Percentiles rank a stretch among this genome's conserved stretches.
Conservation (phyloP, 1,140 invertebrate genomes). For the Thalassaphorura encarpata region DNA sequence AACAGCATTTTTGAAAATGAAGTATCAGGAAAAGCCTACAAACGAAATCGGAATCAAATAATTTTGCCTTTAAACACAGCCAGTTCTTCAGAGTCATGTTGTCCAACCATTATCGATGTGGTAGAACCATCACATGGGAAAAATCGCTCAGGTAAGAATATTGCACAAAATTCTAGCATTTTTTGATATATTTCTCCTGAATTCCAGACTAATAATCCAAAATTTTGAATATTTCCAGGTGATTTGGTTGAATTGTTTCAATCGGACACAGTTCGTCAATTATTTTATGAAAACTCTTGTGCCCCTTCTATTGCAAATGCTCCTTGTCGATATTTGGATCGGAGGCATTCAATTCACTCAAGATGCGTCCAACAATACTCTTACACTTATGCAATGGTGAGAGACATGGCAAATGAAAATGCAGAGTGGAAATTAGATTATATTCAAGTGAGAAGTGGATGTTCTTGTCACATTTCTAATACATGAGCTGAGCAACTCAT, state of each 20-base stretch:
- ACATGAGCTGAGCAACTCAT: too few relatives aligned
- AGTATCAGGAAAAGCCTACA: neutral
- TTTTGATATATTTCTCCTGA: too few relatives aligned
- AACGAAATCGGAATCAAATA: neutral
- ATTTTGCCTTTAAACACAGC: neutral
- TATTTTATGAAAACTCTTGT: slow-evolving; percentile 72
- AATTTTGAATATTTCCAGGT: too few relatives aligned
- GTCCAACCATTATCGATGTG: slow-evolving; percentile 63
- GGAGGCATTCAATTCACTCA: slow-evolving; percentile 54
- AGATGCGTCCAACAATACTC: slow-evolving; percentile 71
- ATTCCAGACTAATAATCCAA: too few relatives aligned
- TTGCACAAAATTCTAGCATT: too few relatives aligned
- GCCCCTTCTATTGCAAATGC: slow-evolving; percentile 54
- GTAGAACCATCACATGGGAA: slow-evolving; percentile 63
- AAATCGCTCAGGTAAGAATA: slow-evolving; percentile 42
- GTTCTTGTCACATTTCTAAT: slow-evolving; percentile 59
- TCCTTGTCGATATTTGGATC: slow-evolving; percentile 64
- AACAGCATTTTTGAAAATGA: neutral
- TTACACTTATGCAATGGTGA: slow-evolving; percentile 72
- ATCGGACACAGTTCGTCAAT: slow-evolving; percentile 38
- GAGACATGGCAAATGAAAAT: slow-evolving; percentile 39
- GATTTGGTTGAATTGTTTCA: slow-evolving; percentile 30
- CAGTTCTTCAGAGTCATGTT: slow-evolving; percentile 45
- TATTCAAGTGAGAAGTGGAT: slow-evolving; percentile 67
- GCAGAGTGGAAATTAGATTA: slow-evolving; percentile 63